Conservation (phyloP, 2,797 vertebrate genomes). For the Clamator glandarius region DNA sequence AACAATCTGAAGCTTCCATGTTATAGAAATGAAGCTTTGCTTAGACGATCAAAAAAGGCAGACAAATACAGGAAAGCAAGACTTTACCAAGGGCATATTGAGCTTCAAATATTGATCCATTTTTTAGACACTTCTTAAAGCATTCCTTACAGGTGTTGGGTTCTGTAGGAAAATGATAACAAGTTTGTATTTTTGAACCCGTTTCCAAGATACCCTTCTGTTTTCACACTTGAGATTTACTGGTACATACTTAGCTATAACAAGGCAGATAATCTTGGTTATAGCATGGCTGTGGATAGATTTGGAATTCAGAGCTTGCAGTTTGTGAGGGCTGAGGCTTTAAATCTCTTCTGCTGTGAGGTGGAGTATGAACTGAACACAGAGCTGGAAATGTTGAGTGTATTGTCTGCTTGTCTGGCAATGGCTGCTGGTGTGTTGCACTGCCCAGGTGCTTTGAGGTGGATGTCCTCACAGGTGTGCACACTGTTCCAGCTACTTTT, state of each 20-base stretch:
- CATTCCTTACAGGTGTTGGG: background rate
- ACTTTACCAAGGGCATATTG: background rate
- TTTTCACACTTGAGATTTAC: background rate
- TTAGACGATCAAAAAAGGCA: background rate
- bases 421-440: background rate
- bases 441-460: background rate
- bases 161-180: background rate
- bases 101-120: background rate
- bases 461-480: rapidly evolving
- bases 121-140: background rate
- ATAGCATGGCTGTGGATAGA: background rate
- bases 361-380: background rate
- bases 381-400: background rate
- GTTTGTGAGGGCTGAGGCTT: background rate
- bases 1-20: background rate
- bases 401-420: background rate
- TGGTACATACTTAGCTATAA: rapidly evolving
- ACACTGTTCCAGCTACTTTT: background rate
- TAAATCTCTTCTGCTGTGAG: background rate
- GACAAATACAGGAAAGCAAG: background rate
- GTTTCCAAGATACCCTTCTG: background rate
- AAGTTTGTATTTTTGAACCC: background rate
- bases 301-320: background rate
- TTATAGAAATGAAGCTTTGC: background rate
- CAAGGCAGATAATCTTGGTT: background rate